Evolutionary conservation across 1,140 invertebrate genomes (phyloP).

Genomic region (Polypedilum pembai): DNA sequence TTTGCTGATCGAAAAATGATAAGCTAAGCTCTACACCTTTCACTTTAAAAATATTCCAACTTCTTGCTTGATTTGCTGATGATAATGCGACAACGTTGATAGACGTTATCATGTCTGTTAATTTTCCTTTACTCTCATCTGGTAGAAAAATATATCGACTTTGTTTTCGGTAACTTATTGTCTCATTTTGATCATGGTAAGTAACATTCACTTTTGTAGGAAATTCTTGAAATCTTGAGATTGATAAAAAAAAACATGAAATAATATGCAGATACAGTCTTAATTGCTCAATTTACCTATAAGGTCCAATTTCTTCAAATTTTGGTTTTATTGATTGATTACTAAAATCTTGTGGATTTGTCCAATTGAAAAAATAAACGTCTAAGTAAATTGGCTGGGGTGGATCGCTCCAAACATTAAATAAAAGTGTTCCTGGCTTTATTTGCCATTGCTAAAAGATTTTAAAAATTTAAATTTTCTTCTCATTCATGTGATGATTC

Average conservation of each 20-base stretch:
- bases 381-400: constrained; percentile 68
- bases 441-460: not conserved
- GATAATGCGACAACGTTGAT: constrained; percentile 66
- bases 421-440: constrained; percentile 36
- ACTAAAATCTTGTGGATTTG: constrained; percentile 58
- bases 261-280: no score
- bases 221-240: constrained; percentile 52
- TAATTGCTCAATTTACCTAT: constrained; percentile 39
- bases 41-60: constrained; percentile 7
- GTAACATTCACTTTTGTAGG: constrained; percentile 62
- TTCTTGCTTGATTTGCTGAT: not conserved
- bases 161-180: constrained; percentile 69
- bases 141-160: constrained; percentile 69
- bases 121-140: constrained; percentile 60
- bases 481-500: no score
- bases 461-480: no score
- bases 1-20: not conserved
- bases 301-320: constrained; percentile 64
- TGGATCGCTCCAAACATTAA: constrained; percentile 61
- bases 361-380: constrained; percentile 77
- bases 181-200: constrained; percentile 64
- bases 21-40: not conserved
- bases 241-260: no score
- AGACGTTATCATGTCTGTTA: constrained; percentile 67
- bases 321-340: constrained; percentile 51